Base-by-base conservation (phyloP, 2,113 vertebrate species). In the Scartelaos histophorus region DNA sequence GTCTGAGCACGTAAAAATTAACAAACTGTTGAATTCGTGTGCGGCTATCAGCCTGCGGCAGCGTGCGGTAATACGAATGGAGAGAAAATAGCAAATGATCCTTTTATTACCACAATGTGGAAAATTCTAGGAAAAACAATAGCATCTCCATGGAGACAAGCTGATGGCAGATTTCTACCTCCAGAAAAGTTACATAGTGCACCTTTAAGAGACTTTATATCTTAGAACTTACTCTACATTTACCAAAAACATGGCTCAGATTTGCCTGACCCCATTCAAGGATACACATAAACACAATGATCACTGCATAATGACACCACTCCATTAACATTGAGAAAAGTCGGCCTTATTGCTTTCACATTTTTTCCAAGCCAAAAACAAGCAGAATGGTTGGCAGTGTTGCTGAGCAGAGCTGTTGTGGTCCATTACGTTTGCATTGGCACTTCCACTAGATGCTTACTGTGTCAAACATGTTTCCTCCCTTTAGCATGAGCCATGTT, bases 351-450 rank as follows among this genome's bases (percentile, higher is more conserved):
- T 47, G 35, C 65, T 22, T 43, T 24, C 6, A 13, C 38, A 24
- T 66, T 43, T 47, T 66, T 47, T 66, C 45, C 65, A 19, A 66
- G 45, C 65, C 54, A 43, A 66, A 76, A 66, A 67, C 67, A 74
- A 74, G 61, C 58, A 34, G 24, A 19, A 34, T 46, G 58, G 49
- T 61, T 71, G 71, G 70, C 82, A 24, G 67, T 29, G 38, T 54
- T 58, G 22, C 38, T 15, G 62, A 64, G 38, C 7, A 58, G 43
- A 29, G 70, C 25, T 60, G 60, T 47, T 54, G 72, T 75, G 76
- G 65, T 66, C 21, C 54, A 35, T 46, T 64, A 46, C 72, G n/a
- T 76, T 85, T 80, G 66, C 65, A 29, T 75, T 77, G 80, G 74
- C 74, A 70, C 60, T 46, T 62, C 35, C 45, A 15, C 58, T 61